phyloP scores from a whole-genome alignment of 2,797 vertebrate genomes.

The Spizella passerina region DNA sequence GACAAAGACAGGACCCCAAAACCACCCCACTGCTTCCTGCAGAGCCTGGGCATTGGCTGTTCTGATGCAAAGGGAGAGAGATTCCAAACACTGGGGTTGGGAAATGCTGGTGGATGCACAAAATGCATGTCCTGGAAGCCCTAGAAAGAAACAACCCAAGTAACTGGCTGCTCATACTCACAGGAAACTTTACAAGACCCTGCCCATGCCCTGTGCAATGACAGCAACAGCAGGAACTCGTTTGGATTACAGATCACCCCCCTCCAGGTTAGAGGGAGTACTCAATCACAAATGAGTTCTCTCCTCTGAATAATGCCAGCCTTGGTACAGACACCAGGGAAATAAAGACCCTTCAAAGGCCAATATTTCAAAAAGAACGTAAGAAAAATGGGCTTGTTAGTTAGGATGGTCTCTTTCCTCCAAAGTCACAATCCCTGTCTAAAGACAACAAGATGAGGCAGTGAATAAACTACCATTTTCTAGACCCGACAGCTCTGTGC shows the following conservation, averaged over 20 bases:
- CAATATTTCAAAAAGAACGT: constrained; percentile 18
- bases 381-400: constrained; percentile 67
- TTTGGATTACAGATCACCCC: neutral
- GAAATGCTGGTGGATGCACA: neutral
- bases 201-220: neutral
- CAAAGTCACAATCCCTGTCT: constrained; percentile 53
- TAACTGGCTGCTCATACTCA: neutral
- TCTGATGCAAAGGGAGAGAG: neutral
- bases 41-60: neutral
- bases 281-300: neutral
- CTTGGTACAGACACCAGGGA: neutral
- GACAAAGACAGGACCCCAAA: neutral
- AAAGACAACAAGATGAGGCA: constrained; percentile 56
- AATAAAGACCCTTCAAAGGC: constrained; percentile 51
- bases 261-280: neutral
- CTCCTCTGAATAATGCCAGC: neutral
- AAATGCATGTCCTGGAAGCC: neutral
- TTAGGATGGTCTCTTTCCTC: constrained; percentile 42
- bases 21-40: neutral
- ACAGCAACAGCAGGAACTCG: neutral
- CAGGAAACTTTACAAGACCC: neutral
- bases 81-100: neutral
- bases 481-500: constrained; percentile 52
- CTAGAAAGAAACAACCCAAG: neutral
- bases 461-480: constrained; percentile 70